Conservation (phyloP, 2,797 vertebrate species). For the Alca torda region DNA sequence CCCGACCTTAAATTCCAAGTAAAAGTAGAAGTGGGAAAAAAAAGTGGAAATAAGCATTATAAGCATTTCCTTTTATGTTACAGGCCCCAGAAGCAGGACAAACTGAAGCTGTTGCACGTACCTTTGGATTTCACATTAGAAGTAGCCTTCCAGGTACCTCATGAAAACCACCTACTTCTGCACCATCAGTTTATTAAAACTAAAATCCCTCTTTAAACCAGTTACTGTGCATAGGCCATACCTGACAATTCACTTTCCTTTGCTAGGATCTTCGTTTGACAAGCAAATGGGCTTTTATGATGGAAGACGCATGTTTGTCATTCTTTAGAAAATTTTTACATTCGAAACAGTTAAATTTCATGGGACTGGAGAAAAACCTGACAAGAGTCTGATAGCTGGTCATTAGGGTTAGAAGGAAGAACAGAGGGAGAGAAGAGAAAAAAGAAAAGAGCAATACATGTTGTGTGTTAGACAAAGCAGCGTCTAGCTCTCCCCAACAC, state of each 20-base stretch:
- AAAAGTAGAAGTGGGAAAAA: not conserved
- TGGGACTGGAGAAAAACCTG: not conserved
- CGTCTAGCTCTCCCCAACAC: not conserved
- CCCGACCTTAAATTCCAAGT: not conserved
- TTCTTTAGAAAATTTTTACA: not conserved
- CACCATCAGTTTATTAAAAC: not conserved
- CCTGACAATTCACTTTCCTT: not conserved
- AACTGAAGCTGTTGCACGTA: not conserved
- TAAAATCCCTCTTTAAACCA: not conserved
- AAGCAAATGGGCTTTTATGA: not conserved
- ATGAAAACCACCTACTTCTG: not conserved
- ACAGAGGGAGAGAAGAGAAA: not conserved
- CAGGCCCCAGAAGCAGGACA: not conserved
- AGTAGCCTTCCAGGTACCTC: not conserved
- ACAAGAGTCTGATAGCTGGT: not conserved
- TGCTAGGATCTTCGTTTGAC: not conserved
- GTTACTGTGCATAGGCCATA: not conserved
- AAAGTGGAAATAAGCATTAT: not conserved
- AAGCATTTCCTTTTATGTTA: not conserved
- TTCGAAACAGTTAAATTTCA: not conserved
- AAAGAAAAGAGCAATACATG: not conserved
- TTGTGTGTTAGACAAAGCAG: not conserved
- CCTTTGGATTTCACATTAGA: not conserved
- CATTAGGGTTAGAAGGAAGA: not conserved
- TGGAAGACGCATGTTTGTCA: not conserved